Evolutionary conservation across 2,888 invertebrate genomes (phyloP).

Genomic region (Lapara coniferarum): DNA sequence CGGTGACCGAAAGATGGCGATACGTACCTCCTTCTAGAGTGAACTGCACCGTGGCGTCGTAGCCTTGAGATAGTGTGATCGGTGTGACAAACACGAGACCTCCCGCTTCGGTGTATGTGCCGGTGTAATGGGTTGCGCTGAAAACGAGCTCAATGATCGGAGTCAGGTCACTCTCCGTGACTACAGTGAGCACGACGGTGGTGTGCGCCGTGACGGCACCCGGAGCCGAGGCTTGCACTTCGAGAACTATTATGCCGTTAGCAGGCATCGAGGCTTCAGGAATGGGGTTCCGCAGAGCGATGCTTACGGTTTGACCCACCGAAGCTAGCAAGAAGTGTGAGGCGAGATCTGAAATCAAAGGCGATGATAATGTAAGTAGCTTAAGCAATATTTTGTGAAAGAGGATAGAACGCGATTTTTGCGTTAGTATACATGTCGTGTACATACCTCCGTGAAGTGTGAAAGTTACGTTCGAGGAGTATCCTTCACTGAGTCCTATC

Average conservation of each 20-base stretch:
- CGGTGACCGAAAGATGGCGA: not conserved
- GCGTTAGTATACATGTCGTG: too few species aligned
- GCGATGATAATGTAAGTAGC: not conserved
- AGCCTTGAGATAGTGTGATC: slow-evolving; percentile 11
- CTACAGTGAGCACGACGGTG: not conserved
- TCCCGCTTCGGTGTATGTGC: slow-evolving; percentile 35
- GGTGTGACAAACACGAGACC: slow-evolving; percentile 29
- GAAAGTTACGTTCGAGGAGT: not conserved
- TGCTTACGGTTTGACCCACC: not conserved
- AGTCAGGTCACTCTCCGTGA: not conserved
- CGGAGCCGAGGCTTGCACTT: not conserved
- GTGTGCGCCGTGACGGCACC: not conserved
- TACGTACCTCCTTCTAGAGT: slow-evolving; percentile 15
- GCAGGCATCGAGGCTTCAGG: not conserved
- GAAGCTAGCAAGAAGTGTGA: not conserved
- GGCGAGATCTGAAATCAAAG: not conserved
- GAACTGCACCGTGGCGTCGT: not conserved
- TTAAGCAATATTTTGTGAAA: too few species aligned
- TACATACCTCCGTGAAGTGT: not conserved
- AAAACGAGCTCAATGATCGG: slow-evolving; percentile 36
- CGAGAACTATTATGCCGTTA: not conserved
- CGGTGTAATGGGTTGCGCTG: slow-evolving; percentile 41
- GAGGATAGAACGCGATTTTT: too few species aligned
- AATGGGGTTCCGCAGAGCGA: not conserved
- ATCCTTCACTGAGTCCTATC: not conserved